Percentiles rank a stretch among this genome's conserved stretches.
Conservation (phyloP, 37 sponge, comb jelly and placozoan species). For the Aplysina aerophoba region DNA sequence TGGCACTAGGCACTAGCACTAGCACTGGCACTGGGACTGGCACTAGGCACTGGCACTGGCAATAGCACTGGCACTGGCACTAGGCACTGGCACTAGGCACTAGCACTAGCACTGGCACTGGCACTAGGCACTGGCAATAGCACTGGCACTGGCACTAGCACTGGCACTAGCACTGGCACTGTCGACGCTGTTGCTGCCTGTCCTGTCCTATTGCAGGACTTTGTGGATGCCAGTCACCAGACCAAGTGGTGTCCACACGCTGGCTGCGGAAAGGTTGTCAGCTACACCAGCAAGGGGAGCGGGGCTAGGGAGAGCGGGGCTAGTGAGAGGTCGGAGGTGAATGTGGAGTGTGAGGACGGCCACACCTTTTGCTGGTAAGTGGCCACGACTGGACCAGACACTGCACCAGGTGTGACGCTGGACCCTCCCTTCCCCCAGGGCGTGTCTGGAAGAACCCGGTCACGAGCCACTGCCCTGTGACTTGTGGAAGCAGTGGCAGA, state of each 20-base stretch:
- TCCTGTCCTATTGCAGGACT: constrained; percentile 26
- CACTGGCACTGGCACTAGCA: no score
- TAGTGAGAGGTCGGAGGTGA: constrained; percentile 31
- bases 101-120: no score
- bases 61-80: no score
- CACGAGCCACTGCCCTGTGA: constrained; percentile 88
- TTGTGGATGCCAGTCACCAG: constrained; percentile 22
- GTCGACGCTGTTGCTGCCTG: no score
- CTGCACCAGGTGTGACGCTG: constrained; percentile 1
- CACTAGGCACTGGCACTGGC: no score
- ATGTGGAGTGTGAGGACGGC: constrained; percentile 81
- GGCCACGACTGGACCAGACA: background rate
- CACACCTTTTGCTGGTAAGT: constrained; percentile 84
- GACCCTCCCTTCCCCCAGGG: constrained; percentile 33
- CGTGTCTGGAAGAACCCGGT: constrained; percentile 72
- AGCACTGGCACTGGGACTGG: no score
- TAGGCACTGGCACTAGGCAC: no score
- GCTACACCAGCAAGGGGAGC: background rate
- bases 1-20: no score
- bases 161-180: no score
- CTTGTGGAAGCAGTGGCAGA: constrained; percentile 81
- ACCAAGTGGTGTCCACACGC: constrained; percentile 40
- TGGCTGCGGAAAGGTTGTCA: constrained; percentile 7
- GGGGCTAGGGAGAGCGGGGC: background rate
- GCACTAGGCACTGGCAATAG: no score